Conservation (phyloP, 2,888 invertebrate species). For the Enoplolaimus lenunculus region DNA sequence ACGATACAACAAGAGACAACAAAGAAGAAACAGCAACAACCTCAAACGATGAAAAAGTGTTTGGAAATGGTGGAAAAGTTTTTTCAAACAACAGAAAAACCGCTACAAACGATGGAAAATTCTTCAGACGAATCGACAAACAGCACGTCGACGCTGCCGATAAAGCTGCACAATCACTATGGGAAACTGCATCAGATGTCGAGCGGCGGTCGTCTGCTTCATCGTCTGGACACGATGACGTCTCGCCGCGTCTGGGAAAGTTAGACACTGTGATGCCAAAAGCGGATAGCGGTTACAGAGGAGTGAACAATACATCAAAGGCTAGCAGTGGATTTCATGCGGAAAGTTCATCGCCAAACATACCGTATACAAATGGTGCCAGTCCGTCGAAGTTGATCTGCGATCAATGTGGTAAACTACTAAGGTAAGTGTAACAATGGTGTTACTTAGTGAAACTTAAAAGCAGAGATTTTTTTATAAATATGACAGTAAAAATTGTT, state of each 20-base stretch:
- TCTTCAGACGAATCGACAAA: no score
- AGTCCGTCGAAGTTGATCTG: not conserved
- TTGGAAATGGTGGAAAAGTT: no score
- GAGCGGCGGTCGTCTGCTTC: not conserved
- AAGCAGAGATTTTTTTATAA: no score
- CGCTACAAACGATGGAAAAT: not conserved
- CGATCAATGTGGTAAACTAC: not conserved
- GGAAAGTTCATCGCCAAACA: no score
- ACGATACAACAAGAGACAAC: not conserved
- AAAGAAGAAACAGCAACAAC: not conserved
- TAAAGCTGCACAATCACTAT: not conserved
- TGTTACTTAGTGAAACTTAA: no score
- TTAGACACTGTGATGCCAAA: no score
- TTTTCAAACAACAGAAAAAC: not conserved
- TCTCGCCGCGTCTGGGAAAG: not conserved
- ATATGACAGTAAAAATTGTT: no score
- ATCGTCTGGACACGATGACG: not conserved
- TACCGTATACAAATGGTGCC: no score
- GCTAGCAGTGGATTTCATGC: no score
- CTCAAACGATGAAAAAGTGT: not conserved
- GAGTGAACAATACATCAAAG: not conserved
- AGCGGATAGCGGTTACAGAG: no score
- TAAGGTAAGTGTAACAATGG: no score
- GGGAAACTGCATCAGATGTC: not conserved
- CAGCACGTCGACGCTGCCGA: no score